phyloP scores from a whole-genome alignment of 1,140 invertebrate genomes.

The Euschistus heros region DNA sequence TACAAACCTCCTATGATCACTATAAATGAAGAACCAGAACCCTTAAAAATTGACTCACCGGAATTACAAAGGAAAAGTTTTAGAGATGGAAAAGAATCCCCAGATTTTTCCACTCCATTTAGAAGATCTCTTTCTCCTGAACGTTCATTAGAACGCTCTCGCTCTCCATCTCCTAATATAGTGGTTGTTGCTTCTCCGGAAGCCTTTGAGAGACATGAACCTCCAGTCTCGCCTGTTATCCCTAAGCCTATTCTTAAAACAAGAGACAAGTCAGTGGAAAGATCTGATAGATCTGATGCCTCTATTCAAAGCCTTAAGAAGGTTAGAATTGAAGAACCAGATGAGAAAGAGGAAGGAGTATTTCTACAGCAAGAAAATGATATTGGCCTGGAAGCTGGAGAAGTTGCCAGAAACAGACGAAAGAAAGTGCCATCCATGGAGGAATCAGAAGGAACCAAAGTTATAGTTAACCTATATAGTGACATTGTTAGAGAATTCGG shows the following conservation, averaged over 20 bases:
- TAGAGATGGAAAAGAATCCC: neutral
- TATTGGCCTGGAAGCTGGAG: conserved; percentile 24
- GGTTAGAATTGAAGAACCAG: conserved; percentile 30
- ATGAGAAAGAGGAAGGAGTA: conserved; percentile 16
- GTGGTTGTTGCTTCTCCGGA: neutral
- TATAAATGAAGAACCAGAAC: conserved; percentile 16
- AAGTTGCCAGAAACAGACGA: conserved; percentile 27
- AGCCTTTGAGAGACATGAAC: neutral
- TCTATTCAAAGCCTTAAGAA: conserved; percentile 24
- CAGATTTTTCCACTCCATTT: neutral
- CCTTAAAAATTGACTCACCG: conserved; percentile 6
- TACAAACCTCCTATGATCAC: conserved; percentile 5
- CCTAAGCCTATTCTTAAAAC: conserved; percentile 30
- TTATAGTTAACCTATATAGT: conserved; percentile 65
- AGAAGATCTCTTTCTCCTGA: conserved; percentile 10
- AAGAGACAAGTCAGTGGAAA: neutral
- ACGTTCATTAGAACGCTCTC: neutral
- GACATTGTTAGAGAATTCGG: conserved; percentile 63
- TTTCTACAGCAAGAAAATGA: conserved; percentile 22
- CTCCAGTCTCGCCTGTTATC: conserved; percentile 1
- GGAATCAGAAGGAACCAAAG: conserved; percentile 38
- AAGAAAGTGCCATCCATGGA: conserved; percentile 1
- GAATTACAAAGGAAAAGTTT: conserved; percentile 12
- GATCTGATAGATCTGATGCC: neutral
- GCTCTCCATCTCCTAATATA: conserved; percentile 9